phyloP scores from a whole-genome alignment of 2,888 invertebrate species.

The Netelia fuscicornis region DNA sequence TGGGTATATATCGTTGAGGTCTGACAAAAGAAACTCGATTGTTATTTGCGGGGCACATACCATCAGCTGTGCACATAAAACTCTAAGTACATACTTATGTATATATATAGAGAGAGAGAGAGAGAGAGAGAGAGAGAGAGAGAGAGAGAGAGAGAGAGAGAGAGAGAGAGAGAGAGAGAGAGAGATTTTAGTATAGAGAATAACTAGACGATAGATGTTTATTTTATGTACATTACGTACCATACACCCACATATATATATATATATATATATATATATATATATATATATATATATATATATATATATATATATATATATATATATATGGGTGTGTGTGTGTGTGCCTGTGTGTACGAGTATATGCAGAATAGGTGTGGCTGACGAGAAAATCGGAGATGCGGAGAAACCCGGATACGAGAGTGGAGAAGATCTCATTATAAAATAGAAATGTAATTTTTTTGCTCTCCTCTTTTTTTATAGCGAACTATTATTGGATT shows the following conservation, averaged over 20 bases:
- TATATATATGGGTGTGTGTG: too few species aligned
- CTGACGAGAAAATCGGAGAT: background rate
- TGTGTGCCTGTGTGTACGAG: too few species aligned
- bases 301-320: too few species aligned
- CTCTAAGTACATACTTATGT: conserved; percentile 56
- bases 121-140: too few species aligned
- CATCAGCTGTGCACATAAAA: conserved; percentile 83
- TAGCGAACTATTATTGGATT: background rate
- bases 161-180: background rate
- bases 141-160: too few species aligned
- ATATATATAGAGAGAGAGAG: background rate
- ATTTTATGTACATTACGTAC: conserved; percentile 16
- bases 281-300: too few species aligned
- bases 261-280: too few species aligned
- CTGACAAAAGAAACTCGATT: conserved; percentile 45
- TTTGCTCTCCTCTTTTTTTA: background rate
- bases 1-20: conserved; percentile 8
- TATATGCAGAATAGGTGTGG: background rate
- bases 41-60: conserved; percentile 79
- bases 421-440: background rate
- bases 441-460: background rate
- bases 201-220: conserved; percentile 14
- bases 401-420: background rate
- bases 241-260: background rate
- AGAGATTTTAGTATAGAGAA: background rate